Evolutionary conservation across 2,888 invertebrate species (phyloP).

Genomic region (Metellina segmentata): DNA sequence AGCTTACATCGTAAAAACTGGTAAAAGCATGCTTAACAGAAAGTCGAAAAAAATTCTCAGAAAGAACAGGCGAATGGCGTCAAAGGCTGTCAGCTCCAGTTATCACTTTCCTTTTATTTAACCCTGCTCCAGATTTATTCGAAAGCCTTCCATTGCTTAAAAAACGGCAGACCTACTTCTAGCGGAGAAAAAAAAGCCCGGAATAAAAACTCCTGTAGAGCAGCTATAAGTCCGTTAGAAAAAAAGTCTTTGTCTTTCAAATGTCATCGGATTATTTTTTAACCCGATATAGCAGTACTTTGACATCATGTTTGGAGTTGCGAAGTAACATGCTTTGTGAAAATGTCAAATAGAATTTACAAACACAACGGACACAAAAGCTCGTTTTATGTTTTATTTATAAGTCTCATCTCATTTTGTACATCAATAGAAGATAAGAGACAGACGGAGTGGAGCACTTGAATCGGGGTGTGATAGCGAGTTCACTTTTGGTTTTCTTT

Average conservation of each 20-base stretch:
- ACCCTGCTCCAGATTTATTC: constrained; percentile 36
- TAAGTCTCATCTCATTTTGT: constrained; percentile 2
- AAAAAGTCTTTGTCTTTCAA: constrained; percentile 52
- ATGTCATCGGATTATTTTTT: constrained; percentile 54
- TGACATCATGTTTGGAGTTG: constrained; percentile 24
- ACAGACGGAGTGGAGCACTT: neutral
- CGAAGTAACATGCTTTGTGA: constrained; percentile 35
- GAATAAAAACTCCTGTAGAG: neutral
- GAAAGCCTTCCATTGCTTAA: neutral
- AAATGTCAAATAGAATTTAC: constrained; percentile 55
- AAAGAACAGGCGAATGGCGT: constrained; percentile 37
- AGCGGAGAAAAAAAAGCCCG: constrained; percentile 1
- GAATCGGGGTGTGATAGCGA: neutral
- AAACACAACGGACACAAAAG: neutral
- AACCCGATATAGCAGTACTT: constrained; percentile 29
- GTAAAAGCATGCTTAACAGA: neutral
- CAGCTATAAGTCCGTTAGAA: neutral
- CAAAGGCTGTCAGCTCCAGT: constrained; percentile 41
- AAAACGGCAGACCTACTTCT: constrained; percentile 28
- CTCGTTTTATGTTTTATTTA: constrained; percentile 34
- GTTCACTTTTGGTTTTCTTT: neutral
- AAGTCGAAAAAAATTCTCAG: neutral
- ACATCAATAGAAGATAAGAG: neutral
- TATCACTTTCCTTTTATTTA: constrained; percentile 41
- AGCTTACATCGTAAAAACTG: neutral